Percentiles rank a stretch among this genome's conserved stretches.
Conservation (phyloP, 2,113 vertebrate species). For the Tylochromis polylepis region DNA sequence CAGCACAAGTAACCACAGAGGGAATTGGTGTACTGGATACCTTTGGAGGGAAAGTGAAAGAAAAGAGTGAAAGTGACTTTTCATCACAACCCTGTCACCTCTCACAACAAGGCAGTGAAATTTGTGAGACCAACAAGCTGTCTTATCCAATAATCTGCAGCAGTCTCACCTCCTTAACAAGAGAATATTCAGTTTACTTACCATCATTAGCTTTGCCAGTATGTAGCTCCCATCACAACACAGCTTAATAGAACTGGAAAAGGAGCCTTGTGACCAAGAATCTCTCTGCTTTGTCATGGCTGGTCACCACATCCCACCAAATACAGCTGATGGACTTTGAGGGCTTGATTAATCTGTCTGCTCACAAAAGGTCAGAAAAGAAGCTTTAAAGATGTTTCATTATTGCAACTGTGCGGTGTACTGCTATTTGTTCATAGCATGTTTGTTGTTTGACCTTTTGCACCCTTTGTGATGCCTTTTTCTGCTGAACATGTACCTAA, state of each 20-base stretch:
- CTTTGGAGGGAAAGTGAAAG: background rate
- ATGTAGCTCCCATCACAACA: background rate
- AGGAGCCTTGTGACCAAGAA: background rate
- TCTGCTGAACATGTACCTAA: background rate
- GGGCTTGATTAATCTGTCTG: background rate
- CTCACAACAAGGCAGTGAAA: rapidly evolving
- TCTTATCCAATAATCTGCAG: background rate
- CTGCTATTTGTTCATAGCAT: rapidly evolving
- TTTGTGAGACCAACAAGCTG: background rate
- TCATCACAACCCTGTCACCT: background rate
- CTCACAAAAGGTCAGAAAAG: background rate
- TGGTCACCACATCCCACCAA: background rate
- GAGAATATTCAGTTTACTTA: background rate
- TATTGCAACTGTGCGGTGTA: background rate
- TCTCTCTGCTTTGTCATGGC: background rate
- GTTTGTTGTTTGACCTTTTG: background rate
- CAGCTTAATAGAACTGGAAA: background rate
- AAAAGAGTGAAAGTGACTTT: background rate
- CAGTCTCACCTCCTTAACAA: background rate
- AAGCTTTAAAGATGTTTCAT: background rate
- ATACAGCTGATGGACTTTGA: background rate
- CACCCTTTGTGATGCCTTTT: rapidly evolving
- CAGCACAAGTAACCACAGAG: background rate
- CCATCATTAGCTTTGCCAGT: background rate
- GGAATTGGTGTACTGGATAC: background rate